Evolutionary conservation across 2,113 vertebrate species (phyloP).

Genomic region (Gallinago media): DNA sequence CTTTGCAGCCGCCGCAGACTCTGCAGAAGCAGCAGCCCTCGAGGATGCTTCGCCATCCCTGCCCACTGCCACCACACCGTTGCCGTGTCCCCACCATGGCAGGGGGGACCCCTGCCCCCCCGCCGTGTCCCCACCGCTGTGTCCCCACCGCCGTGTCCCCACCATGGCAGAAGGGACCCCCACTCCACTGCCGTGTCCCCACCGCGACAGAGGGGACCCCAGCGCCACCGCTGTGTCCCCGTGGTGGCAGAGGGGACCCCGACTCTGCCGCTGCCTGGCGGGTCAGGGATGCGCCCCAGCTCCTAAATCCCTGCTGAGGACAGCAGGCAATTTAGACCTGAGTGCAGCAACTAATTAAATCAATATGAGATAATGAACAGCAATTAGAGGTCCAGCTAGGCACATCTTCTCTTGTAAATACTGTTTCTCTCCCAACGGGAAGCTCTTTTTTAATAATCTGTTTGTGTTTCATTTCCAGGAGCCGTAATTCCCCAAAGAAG

Average conservation of each 20-base stretch:
- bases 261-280: neutral
- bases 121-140: fast-evolving
- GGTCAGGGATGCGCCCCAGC: slow-evolving; percentile 67
- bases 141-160: neutral
- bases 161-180: neutral
- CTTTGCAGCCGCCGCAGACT: neutral
- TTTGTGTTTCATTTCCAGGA: slow-evolving; percentile 95
- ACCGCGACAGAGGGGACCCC: too few species aligned
- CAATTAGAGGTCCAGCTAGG: slow-evolving; percentile 95
- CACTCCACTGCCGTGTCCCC: too few species aligned
- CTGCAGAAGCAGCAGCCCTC: neutral
- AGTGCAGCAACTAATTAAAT: slow-evolving; percentile 97
- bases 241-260: neutral
- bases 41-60: neutral
- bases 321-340: slow-evolving; percentile 89
- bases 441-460: slow-evolving; percentile 95
- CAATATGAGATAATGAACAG: slow-evolving; percentile 98
- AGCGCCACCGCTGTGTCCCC: too few species aligned
- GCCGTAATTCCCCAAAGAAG: slow-evolving; percentile 91
- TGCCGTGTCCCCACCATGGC: fast-evolving
- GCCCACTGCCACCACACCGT: neutral
- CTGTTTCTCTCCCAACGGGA: slow-evolving; percentile 89
- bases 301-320: slow-evolving; percentile 82
- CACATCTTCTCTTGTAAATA: slow-evolving; percentile 94
- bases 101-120: neutral